Percentiles rank a stretch among this genome's conserved stretches.
These are phyloP conservation scores for Carcharodon carcharias DNA, from an alignment of 2,797 vertebrate species.

Conservation along the genomic window DNA sequence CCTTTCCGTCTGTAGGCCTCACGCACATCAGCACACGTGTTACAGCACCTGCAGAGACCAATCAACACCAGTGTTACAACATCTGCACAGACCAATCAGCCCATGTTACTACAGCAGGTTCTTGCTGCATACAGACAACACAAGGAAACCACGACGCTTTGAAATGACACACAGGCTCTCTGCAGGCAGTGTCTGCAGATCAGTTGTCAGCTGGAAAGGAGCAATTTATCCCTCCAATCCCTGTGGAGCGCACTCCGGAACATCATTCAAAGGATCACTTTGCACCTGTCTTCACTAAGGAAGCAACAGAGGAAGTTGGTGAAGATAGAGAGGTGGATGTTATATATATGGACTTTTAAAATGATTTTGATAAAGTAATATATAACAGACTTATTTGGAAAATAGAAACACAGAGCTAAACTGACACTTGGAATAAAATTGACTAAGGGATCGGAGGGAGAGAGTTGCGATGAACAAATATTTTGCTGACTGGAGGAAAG, in stretches of 20 bases:
- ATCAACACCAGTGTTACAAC: background rate
- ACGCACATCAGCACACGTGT: slow-evolving; percentile 90
- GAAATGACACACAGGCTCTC: background rate
- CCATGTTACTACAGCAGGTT: background rate
- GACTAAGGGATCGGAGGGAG: background rate
- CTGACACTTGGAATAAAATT: background rate
- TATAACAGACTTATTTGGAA: background rate
- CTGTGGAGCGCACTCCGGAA: background rate
- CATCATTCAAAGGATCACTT: background rate
- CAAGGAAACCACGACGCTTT: background rate
- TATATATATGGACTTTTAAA: background rate
- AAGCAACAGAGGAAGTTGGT: background rate
- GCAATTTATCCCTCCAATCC: background rate
- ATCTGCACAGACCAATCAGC: background rate
- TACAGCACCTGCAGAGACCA: slow-evolving; percentile 74
- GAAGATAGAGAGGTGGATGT: too few relatives aligned
- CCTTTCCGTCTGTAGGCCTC: slow-evolving; percentile 89
- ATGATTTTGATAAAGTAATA: background rate
- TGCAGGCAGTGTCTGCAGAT: background rate
- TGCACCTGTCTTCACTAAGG: background rate
- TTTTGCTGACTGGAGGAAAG: background rate
- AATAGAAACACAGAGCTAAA: background rate
- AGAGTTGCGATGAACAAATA: background rate
- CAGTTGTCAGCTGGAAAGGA: background rate
- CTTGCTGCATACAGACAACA: too few relatives aligned